A percentile compares a stretch with the other conserved stretches of the same genome.
Evolutionary conservation across 2,888 invertebrate species (phyloP).

Genomic region (Catocala fraxini): DNA sequence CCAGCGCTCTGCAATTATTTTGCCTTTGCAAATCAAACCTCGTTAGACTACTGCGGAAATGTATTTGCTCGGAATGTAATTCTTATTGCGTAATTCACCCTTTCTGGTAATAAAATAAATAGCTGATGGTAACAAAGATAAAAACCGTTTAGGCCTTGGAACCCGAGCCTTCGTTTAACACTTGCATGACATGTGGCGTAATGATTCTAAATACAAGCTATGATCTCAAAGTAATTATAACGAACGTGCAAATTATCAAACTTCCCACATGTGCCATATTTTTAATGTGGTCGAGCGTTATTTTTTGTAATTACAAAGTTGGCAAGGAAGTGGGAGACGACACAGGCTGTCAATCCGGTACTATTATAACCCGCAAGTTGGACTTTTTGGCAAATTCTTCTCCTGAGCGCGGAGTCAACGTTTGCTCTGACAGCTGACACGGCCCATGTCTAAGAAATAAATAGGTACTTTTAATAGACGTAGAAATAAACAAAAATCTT

Average conservation of each 20-base stretch:
- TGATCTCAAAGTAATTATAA: slow-evolving; percentile 68
- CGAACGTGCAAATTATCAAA: slow-evolving; percentile 64
- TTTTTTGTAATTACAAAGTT: slow-evolving; percentile 84
- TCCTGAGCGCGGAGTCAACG: slow-evolving; percentile 80
- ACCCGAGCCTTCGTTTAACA: slow-evolving; percentile 36
- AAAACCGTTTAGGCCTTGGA: slow-evolving; percentile 22
- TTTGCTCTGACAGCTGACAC: slow-evolving; percentile 80
- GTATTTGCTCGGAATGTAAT: slow-evolving; percentile 14
- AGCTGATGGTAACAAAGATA: slow-evolving; percentile 12
- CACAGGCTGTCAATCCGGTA: slow-evolving; percentile 78
- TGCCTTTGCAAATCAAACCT: slow-evolving; percentile 74
- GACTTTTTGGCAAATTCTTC: slow-evolving; percentile 80
- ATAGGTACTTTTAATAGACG: slow-evolving; percentile 63
- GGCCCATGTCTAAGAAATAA: slow-evolving; percentile 71
- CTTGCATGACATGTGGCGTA: slow-evolving; percentile 61
- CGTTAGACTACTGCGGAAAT: slow-evolving; percentile 62
- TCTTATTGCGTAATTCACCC: slow-evolving; percentile 32
- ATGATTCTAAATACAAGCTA: slow-evolving; percentile 67
- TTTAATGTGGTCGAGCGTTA: slow-evolving; percentile 64
- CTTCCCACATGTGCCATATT: slow-evolving; percentile 64
- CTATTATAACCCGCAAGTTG: slow-evolving; percentile 74
- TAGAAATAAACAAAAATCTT: slow-evolving; percentile 66
- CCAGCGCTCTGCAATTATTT: slow-evolving; percentile 74
- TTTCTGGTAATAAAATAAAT: slow-evolving; percentile 15
- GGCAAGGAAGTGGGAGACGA: slow-evolving; percentile 79